Evolutionary conservation across 2,113 vertebrate species (phyloP).

Genomic region (Lethenteron reissneri): DNA sequence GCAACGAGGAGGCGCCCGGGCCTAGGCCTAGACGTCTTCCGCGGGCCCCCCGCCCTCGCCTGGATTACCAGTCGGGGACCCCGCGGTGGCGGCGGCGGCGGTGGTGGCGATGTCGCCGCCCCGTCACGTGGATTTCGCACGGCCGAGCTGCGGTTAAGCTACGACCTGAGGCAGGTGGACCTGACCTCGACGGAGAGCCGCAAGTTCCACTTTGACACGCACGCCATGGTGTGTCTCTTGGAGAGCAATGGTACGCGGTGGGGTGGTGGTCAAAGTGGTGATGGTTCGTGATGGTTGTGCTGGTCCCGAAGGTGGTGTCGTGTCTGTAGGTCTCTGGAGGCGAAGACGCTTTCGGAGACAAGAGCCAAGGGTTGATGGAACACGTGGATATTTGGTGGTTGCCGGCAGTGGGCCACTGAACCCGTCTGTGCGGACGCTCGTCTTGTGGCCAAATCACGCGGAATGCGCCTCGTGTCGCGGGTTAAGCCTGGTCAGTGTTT

Average conservation of each 20-base stretch:
- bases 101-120: neutral
- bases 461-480: no score
- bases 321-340: slow-evolving; percentile 1
- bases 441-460: no score
- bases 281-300: neutral
- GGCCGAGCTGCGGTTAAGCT: neutral
- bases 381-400: no score
- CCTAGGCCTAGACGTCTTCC: neutral
- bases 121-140: neutral
- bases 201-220: slow-evolving; percentile 63
- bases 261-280: slow-evolving; percentile 8
- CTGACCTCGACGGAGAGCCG: slow-evolving; percentile 23
- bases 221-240: slow-evolving; percentile 53
- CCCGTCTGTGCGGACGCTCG: no score
- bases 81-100: neutral
- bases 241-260: slow-evolving; percentile 44
- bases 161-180: slow-evolving; percentile 21
- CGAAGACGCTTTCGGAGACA: neutral
- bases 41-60: neutral
- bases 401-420: no score
- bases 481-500: no score
- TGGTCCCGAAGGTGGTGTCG: neutral
- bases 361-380: no score
- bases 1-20: neutral
- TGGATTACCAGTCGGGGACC: no score